Evolutionary conservation across 2,797 vertebrate genomes (phyloP), one percentile per base, ranked within the genome.

Genomic region (Ctenopoma multispine): DNA sequence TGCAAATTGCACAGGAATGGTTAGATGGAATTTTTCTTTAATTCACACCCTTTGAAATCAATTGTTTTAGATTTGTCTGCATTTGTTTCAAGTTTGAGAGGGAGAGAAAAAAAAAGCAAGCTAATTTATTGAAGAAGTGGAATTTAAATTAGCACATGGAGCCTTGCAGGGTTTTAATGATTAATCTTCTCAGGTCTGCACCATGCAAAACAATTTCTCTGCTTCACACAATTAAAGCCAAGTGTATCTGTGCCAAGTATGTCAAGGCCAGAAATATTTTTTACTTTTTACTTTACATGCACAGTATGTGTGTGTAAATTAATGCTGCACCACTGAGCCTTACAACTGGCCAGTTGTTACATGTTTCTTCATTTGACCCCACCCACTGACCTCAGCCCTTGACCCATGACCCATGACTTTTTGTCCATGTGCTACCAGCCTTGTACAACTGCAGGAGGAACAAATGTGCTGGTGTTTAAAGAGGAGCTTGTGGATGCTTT

Each of bases 11-110:
- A 72, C 81, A n/a, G 51, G 63, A 86, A 80, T 79, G 72, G 72
- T 69, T 73, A 53, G 65, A 80, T 75, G 61, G 77, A 86, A 66
- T 70, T 81, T 75, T 68, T 80, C 68, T 82, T 83, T 83, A 83
- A 86, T 86, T 89, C 80, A 38, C 72, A 80, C 54, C 77, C 86
- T 88, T 91, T 92, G 81, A 93, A 93, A 93, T 79, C 69, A 84
- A 91, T 90, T 88, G 77, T 87, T 87, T 89, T 59, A 83, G 72
- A 92, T 85, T 82, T 85, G 63, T 62, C 75, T 71, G 73, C 84
- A 77, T 89, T 92, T 92, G 84, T 92, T 92, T 90, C 82, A 89
- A 69, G 87, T 87, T 87, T 75, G 41, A 79, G 67, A 72, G 51
- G n/a, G 60, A 65, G 81, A 83, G 80, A 84, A 87, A 75, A 82